Evolutionary conservation across 2,113 vertebrate species (phyloP), one percentile per base, ranked within the genome.

Genomic region (Brachyistius frenatus): DNA sequence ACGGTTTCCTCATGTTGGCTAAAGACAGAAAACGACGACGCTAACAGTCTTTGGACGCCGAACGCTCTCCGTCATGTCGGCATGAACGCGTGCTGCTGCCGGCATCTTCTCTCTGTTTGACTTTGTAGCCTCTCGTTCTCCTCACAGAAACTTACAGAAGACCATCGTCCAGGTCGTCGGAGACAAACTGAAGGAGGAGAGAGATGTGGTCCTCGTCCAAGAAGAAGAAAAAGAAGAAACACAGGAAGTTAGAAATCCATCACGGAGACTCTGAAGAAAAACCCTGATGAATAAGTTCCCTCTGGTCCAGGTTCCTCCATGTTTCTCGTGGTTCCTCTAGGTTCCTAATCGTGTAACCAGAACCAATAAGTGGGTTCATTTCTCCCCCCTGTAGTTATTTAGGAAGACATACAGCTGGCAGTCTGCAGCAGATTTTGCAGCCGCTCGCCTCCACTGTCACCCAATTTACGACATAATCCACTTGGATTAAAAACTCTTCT

Each of bases 391-490:
- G 60, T 41, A 68, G 46, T 35, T 36, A 50, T 66, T 75, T 35
- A 66, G 39, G 49, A 56, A 23, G 55, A 53, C 36, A 46, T 9
- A 23, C 65, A 73, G 54, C 50, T 15, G 53, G 63, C 50, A 41
- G 65, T 58, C 56, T 44, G 74, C 64, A 50, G 49, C 8, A 72
- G 83, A 78, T 78, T 86, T 74, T 86, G 53, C 58, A 52, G 73
- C 79, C 64, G 54, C 81, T 87, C 53, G 79, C 71, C 86, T 92
- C 84, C 68, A 69, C 86, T 82, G 91, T 89, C 86, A 61, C 90
- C 91, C 91, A 94, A 93, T 94, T 92, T 93, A 90, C 85, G 72
- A 86, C 35, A 50, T 95, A 95, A 95, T 94, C 94, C 91, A 93
- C 86, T 93, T 92, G 92, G 94, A 95, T 95, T 95, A 94, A 93